A percentile compares a stretch with the other conserved stretches of the same genome.
phyloP scores from a whole-genome alignment of 2,888 invertebrate genomes.

The Macrosiphum euphorbiae region DNA sequence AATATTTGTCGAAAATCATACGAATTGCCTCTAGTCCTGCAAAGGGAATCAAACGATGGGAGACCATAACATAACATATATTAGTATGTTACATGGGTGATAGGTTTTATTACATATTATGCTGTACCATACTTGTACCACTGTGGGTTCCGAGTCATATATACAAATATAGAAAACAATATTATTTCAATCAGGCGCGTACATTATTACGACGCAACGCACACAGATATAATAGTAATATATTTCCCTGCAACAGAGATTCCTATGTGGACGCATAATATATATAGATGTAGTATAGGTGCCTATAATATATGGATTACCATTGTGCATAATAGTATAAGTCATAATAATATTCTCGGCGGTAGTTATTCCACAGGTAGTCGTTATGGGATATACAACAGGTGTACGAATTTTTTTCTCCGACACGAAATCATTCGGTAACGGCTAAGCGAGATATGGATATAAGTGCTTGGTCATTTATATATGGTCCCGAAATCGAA shows the following conservation, averaged over 20 bases:
- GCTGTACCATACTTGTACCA: background rate
- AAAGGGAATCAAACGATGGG: background rate
- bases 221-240: background rate
- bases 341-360: background rate
- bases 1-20: background rate
- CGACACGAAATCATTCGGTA: conserved; percentile 28
- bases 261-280: background rate
- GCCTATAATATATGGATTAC: too few species aligned
- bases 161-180: background rate
- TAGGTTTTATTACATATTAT: background rate
- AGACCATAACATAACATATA: background rate
- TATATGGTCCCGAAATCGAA: conserved; percentile 17
- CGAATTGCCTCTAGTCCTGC: background rate
- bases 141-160: background rate
- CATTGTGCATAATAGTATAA: background rate
- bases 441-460: background rate
- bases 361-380: background rate
- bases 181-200: background rate
- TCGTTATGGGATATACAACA: background rate
- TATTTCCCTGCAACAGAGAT: background rate
- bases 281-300: too few species aligned
- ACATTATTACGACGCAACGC: background rate
- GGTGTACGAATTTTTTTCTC: background rate
- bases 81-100: too few species aligned
- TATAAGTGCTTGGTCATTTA: conserved; percentile 37